A percentile compares a stretch with the other conserved stretches of the same genome.
Evolutionary conservation across 2,797 vertebrate species (phyloP).

Genomic region (Astyanax mexicanus): DNA sequence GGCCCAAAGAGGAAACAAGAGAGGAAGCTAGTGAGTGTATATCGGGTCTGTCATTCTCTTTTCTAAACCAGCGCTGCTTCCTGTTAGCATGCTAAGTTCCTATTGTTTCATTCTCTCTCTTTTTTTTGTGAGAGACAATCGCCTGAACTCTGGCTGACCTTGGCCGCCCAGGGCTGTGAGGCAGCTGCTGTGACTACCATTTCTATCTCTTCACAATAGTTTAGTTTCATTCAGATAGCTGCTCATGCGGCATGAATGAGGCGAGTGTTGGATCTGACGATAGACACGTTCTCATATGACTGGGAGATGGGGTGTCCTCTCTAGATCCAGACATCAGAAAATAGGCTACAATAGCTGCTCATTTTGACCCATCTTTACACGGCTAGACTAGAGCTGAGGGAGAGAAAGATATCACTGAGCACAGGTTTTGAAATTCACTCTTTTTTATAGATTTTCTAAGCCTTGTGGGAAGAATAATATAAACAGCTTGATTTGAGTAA

Average conservation of each 20-base stretch:
- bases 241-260: constrained; percentile 48
- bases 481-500: constrained; percentile 17
- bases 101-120: constrained; percentile 4
- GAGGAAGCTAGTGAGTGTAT: constrained; percentile 49
- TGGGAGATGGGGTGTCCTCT: constrained; percentile 57
- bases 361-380: background rate
- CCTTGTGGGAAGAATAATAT: constrained; percentile 14
- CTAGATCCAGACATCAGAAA: constrained; percentile 30
- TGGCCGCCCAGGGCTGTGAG: constrained; percentile 54
- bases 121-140: constrained; percentile 49
- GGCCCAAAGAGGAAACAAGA: constrained; percentile 40
- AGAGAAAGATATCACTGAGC: background rate
- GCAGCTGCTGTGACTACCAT: constrained; percentile 49
- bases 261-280: constrained; percentile 62
- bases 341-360: background rate
- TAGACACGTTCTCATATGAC: constrained; percentile 64
- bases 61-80: constrained; percentile 57
- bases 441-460: background rate
- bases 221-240: constrained; percentile 50
- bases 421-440: constrained; percentile 9
- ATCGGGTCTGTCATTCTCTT: constrained; percentile 52
- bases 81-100: constrained; percentile 61
- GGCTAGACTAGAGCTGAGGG: background rate
- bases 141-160: constrained; percentile 69
- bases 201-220: constrained; percentile 52